phyloP scores from a whole-genome alignment of 2,797 vertebrate genomes.

The Pantherophis alleghaniensis region DNA sequence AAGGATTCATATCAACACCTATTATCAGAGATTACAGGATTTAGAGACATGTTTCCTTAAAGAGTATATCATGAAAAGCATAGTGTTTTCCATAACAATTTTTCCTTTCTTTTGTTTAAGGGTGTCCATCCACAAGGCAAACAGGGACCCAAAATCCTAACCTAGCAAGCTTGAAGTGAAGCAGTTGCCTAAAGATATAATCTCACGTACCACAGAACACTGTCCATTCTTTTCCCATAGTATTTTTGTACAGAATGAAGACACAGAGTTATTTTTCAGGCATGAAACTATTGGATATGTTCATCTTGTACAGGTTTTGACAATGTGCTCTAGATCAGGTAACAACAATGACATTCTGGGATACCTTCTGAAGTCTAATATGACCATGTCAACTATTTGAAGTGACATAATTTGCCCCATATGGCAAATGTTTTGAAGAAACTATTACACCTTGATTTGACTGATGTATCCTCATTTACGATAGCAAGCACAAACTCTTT shows the following conservation, averaged over 20 bases:
- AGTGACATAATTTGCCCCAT: background rate
- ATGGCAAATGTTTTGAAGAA: background rate
- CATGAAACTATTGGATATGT: background rate
- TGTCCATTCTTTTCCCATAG: background rate
- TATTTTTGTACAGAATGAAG: background rate
- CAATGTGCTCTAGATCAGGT: background rate
- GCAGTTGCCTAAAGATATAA: background rate
- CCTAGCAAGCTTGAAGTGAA: background rate
- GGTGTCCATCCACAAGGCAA: background rate
- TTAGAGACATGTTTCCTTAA: background rate
- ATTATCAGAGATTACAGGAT: background rate
- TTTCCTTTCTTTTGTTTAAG: background rate
- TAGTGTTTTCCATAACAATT: background rate
- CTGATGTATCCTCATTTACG: background rate
- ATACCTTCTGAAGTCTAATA: background rate
- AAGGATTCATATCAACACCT: background rate
- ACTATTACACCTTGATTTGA: background rate
- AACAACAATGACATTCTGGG: background rate
- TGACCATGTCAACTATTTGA: background rate
- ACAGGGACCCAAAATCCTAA: background rate
- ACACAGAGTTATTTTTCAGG: background rate
- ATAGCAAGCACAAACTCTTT: slow-evolving; percentile 20
- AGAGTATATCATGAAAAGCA: background rate
- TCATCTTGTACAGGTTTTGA: background rate
- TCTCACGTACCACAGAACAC: background rate